phyloP scores from a whole-genome alignment of 2,113 vertebrate genomes.

The Lagopus leucura region DNA sequence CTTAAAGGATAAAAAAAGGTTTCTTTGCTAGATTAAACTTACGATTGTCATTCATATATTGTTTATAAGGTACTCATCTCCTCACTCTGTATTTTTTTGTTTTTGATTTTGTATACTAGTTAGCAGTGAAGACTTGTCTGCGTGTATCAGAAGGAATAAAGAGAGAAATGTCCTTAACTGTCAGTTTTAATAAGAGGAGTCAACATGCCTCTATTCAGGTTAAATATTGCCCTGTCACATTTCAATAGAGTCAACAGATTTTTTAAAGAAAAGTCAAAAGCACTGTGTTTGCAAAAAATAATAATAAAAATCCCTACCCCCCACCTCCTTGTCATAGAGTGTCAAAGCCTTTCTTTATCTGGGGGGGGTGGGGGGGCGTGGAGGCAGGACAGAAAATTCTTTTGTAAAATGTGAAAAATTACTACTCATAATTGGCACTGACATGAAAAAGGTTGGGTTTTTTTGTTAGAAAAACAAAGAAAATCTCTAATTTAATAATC shows the following conservation, averaged over 20 bases:
- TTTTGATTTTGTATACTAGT: slow-evolving; percentile 96
- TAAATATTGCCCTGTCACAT: slow-evolving; percentile 97
- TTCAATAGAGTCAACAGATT: slow-evolving; percentile 96
- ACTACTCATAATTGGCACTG: slow-evolving; percentile 92
- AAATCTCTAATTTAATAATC: slow-evolving; percentile 99
- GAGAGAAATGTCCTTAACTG: slow-evolving; percentile 94
- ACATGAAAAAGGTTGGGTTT: slow-evolving; percentile 88
- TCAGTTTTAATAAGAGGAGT: slow-evolving; percentile 97
- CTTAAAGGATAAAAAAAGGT: slow-evolving; percentile 90
- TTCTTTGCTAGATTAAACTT: slow-evolving; percentile 96
- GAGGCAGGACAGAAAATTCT: slow-evolving; percentile 85
- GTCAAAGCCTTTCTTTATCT: slow-evolving; percentile 91
- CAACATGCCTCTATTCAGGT: slow-evolving; percentile 96
- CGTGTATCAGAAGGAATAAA: slow-evolving; percentile 94
- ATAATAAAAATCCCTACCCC: slow-evolving; percentile 79
- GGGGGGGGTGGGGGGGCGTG: slow-evolving; percentile 79
- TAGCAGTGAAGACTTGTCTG: slow-evolving; percentile 92
- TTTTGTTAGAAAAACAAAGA: slow-evolving; percentile 93
- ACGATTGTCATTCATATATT: slow-evolving; percentile 99
- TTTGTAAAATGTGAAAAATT: slow-evolving; percentile 90
- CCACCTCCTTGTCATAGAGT: slow-evolving; percentile 90
- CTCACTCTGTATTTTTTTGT: slow-evolving; percentile 89
- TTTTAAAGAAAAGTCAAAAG: slow-evolving; percentile 94
- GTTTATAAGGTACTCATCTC: slow-evolving; percentile 94
- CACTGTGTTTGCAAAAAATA: slow-evolving; percentile 90